Conservation (phyloP, 2,113 vertebrate genomes). For the Rana temporaria region DNA sequence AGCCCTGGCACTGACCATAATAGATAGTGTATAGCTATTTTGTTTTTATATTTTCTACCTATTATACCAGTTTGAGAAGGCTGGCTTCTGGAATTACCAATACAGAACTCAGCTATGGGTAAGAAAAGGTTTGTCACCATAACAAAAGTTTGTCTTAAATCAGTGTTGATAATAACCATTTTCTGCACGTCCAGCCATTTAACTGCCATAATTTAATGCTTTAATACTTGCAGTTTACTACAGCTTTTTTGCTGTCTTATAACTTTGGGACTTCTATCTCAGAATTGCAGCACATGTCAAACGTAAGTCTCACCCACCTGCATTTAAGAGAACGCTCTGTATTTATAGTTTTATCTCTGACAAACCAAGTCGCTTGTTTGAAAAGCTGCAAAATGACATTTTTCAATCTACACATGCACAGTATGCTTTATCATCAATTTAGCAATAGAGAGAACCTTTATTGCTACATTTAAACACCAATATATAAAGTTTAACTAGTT, state of each 20-base stretch:
- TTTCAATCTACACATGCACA: constrained; percentile 51
- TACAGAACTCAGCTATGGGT: too few relatives aligned
- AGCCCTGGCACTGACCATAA: too few relatives aligned
- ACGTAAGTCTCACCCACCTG: background rate
- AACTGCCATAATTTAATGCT: background rate
- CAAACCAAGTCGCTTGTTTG: constrained; percentile 4
- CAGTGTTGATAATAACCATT: background rate
- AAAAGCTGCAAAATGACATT: constrained; percentile 26
- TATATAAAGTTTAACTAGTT: too few relatives aligned
- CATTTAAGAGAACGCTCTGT: background rate
- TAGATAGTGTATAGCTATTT: too few relatives aligned
- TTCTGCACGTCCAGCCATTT: background rate
- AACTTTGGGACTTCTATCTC: constrained; percentile 20
- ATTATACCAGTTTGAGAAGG: too few relatives aligned
- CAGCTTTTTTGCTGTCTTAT: background rate
- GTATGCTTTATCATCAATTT: constrained; percentile 69
- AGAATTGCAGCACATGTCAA: background rate
- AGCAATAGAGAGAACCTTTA: background rate
- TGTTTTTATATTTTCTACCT: too few relatives aligned
- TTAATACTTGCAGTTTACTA: background rate
- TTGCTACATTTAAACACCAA: constrained; percentile 19
- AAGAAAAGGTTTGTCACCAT: too few relatives aligned
- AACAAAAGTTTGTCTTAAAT: too few relatives aligned
- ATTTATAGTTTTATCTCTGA: constrained; percentile 32
- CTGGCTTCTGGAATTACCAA: too few relatives aligned